Evolutionary conservation across 1,140 invertebrate species (phyloP), one percentile per base, ranked within the genome.

Genomic region (Maconellicoccus hirsutus): DNA sequence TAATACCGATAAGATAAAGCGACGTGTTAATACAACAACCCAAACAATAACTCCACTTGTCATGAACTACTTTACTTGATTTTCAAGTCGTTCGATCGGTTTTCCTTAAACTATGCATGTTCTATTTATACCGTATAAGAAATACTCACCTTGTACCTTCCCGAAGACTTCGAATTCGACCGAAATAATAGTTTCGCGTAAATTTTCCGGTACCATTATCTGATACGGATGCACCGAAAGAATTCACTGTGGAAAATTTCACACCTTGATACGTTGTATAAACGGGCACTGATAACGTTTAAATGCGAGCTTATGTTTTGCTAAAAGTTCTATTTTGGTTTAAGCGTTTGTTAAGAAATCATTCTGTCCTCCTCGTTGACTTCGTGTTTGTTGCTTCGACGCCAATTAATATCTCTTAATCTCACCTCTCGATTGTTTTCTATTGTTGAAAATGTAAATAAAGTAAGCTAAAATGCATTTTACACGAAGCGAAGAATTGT

Each of bases 111-210:
- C n/a, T n/a, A n/a, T n/a, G n/a, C n/a, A n/a, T n/a, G n/a, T n/a
- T n/a, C n/a, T n/a, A n/a, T n/a, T n/a, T n/a, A n/a, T n/a, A n/a
- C n/a, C n/a, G n/a, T n/a, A n/a, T n/a, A n/a, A n/a, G n/a, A n/a
- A n/a, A n/a, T n/a, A 77, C 79, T 80, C 82, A 93, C 91, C 92
- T 86, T 93, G 91, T 29, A 94, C 90, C 80, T 90, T 88, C 72
- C 92, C 92, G 75, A 84, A 92, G 59, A 94, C 90, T 82, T 94
- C 92, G 77, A 92, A 94, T 74, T 94, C 91, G 14, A 91, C 87
- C 63, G 90, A 90, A 33, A 91, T 84, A 70, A 90, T 81, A 0
- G 84, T 29, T 6, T 73, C 70, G 52, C 27, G 61, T 39, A 29
- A 66, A 7, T 71, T 71, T 14, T 73, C 73, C 38, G 42, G 25